Base-by-base conservation (phyloP, 1,140 invertebrate species). In the Drosophila athabasca region DNA sequence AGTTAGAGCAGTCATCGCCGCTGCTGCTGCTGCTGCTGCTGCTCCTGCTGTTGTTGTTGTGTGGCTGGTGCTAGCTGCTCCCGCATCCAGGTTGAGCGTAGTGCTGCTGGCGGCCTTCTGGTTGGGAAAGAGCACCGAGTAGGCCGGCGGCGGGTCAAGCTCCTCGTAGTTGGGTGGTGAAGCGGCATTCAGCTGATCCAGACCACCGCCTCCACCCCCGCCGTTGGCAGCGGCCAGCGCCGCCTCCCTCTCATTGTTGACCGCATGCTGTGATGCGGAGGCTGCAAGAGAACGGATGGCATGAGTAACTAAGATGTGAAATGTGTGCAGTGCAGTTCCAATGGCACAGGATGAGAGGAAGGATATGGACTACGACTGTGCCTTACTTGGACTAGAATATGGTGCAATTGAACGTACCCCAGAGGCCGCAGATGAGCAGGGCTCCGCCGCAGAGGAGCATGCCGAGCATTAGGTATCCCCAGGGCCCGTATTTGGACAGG, bases 381-480 rank as follows among this genome's bases (percentile, higher is more conserved):
- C 61, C 78, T 78, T 76, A 75, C 78, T 75, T 82, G 62, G 41
- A 46, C 78, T 85, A 87, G 49, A 87, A 55, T 62, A 88, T 26
- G 50, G 57, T 76, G 79, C 74, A 88, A 68, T 82, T 75, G 43
- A 87, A 87, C 92, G 92, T 83, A 94, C 93, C 93, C 94, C 94
- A 94, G 58, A 94, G 92, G 39, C 94, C 92, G 75, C 94, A 95
- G 81, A 94, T 94, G 92, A 94, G 93, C 55, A 95, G 92, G 51
- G 94, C 93, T 8, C 93, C 93, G 39, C 94, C 94, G 79, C 94
- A 94, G 53, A 94, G 92, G 44, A 95, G 89, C 93, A 94, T 94
- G 24, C 94, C 94, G 48, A 94, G 92, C 78, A 94, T 94, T 24
- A 94, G 91, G 69, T 94, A 94, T 73, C 94, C 94, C 94, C 94